These are phyloP conservation scores for Tragelaphus scriptus DNA, from an alignment of 2,113 vertebrate species.

Conservation along the genomic window DNA sequence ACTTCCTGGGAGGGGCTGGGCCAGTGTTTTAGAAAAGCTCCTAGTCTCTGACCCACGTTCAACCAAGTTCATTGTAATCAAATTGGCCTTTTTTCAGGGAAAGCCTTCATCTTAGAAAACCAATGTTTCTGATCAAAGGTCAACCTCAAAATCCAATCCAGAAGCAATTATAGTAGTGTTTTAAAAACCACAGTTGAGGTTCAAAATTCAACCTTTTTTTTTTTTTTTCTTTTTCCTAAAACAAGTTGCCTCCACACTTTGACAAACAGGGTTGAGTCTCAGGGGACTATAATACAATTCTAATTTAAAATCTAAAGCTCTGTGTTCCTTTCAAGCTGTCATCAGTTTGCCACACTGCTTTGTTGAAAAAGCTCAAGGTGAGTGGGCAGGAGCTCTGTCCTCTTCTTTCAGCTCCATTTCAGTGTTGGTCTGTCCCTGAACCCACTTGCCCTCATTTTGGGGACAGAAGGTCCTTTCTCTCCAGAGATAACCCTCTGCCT, in stretches of 20 bases:
- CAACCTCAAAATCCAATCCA: slow-evolving; percentile 57
- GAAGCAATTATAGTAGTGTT: slow-evolving; percentile 46
- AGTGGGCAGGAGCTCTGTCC: neutral
- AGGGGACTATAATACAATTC: neutral
- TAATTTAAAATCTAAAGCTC: slow-evolving; percentile 49
- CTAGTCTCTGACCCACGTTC: neutral
- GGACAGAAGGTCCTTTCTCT: neutral
- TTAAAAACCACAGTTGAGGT: slow-evolving; percentile 38
- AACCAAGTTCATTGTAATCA: slow-evolving; percentile 9
- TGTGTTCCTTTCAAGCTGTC: slow-evolving; percentile 5
- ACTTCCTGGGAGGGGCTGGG: neutral
- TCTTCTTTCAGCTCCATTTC: neutral
- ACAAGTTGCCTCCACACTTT: slow-evolving; percentile 24
- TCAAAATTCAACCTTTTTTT: neutral
- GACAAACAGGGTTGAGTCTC: slow-evolving; percentile 2
- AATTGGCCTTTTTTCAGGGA: neutral
- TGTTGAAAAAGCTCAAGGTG: slow-evolving; percentile 2
- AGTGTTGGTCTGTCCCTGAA: neutral
- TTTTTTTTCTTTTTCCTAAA: neutral
- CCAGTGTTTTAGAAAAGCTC: neutral
- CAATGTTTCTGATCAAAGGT: slow-evolving; percentile 47
- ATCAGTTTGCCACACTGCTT: neutral
- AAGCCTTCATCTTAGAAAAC: slow-evolving; percentile 28
- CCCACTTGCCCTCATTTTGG: neutral
- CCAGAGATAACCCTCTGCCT: neutral